Evolutionary conservation across 1,140 invertebrate genomes (phyloP).

Genomic region (Drosophila micromelanica): DNA sequence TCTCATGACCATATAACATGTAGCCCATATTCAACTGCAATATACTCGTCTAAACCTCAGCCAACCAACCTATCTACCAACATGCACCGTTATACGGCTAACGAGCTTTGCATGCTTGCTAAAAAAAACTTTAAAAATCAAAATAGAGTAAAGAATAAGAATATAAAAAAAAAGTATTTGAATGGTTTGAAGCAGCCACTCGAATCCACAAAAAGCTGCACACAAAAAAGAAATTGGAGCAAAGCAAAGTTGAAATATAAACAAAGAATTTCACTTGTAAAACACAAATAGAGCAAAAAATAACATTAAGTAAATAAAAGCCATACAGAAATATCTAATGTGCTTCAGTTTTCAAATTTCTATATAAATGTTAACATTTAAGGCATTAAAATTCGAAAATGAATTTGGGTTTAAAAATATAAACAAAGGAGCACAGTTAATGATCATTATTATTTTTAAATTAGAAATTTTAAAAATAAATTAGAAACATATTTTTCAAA

Average conservation of each 20-base stretch:
- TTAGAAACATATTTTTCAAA: no score
- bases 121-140: background rate
- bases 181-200: conserved; percentile 60
- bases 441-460: no score
- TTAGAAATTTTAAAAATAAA: no score
- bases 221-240: conserved; percentile 52
- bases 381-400: no score
- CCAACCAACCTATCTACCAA: conserved; percentile 1
- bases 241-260: conserved; percentile 31
- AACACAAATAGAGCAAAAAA: background rate
- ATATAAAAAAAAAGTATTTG: conserved; percentile 18
- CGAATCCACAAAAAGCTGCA: conserved; percentile 36
- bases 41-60: background rate
- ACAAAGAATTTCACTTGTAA: conserved; percentile 35
- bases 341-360: no score
- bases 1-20: conserved; percentile 71
- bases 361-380: no score
- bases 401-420: no score
- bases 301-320: no score
- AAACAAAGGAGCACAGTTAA: no score
- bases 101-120: conserved; percentile 50
- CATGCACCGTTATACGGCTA: conserved; percentile 57
- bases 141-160: conserved; percentile 6
- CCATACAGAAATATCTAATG: no score
- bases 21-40: conserved; percentile 36